phyloP scores from a whole-genome alignment of 1,140 invertebrate genomes.

The Aplysia californica region DNA sequence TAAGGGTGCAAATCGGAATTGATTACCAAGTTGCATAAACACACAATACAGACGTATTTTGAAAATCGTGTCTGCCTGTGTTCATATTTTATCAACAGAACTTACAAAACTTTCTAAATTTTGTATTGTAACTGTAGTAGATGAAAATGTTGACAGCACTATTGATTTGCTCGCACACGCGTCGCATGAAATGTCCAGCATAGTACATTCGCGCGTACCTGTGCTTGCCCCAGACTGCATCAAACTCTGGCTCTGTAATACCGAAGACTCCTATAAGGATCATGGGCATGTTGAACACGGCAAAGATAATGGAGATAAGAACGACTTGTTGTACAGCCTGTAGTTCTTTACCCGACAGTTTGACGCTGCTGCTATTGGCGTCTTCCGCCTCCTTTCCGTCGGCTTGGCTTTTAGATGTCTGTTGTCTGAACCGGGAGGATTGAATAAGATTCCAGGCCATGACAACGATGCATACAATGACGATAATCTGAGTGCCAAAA shows the following conservation, averaged over 20 bases:
- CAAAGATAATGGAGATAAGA: too few relatives aligned
- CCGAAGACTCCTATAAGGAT: background rate
- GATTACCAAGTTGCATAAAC: too few relatives aligned
- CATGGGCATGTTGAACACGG: slow-evolving; percentile 7
- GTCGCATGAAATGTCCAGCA: background rate
- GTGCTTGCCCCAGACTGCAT: too few relatives aligned
- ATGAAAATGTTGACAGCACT: background rate
- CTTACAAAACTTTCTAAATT: too few relatives aligned
- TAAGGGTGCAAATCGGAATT: too few relatives aligned
- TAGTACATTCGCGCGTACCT: background rate
- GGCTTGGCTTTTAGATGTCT: background rate
- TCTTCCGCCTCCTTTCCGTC: background rate
- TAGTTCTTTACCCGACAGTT: background rate
- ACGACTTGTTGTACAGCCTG: background rate
- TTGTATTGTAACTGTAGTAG: slow-evolving; percentile 6
- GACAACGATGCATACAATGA: background rate
- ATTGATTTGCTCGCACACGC: background rate
- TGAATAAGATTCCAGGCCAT: background rate
- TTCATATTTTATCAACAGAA: too few relatives aligned
- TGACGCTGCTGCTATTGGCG: too few relatives aligned
- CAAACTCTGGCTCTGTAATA: too few relatives aligned
- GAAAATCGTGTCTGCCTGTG: too few relatives aligned
- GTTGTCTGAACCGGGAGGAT: background rate
- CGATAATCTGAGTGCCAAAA: background rate
- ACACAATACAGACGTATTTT: too few relatives aligned